Base-by-base conservation (phyloP, 1,140 invertebrate genomes). In the Cotesia glomerata region DNA sequence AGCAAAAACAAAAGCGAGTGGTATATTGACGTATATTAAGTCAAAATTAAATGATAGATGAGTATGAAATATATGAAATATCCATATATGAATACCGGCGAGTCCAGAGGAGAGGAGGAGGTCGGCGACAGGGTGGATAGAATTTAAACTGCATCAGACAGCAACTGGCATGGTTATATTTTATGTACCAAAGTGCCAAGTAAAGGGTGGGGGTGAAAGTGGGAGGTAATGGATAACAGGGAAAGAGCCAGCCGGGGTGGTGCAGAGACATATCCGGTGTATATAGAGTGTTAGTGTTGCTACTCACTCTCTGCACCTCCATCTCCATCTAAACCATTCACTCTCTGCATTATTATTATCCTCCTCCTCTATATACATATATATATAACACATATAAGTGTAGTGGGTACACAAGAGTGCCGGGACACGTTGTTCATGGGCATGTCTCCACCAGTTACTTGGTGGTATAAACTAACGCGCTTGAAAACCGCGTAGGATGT, bases 121-220 rank as follows among this genome's bases (percentile, higher is more conserved):
- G 32, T 39, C 11, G 34, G 49, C 58, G 56, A 11, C 56, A 64
- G 70, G 64, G 70, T 72, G 70, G 65, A 65, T 34, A 59, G 63
- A 72, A 72, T 75, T 75, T 75, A 72, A 75, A 75, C 74, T 75
- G 74, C 70, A 69, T 71, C 59, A 71, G 74, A 75, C 74, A 75
- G 70, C 67, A 66, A 72, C 65, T 56, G 64, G 63, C 63, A 71
- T 39, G 62, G 71, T 72, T 75, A 75, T 75, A 73, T 73, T 75
- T 75, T 75, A 73, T 75, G 71, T 71, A 73, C 74, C 73, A 69
- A 69, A 52, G 59, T 36, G 39, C 39, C 39, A 45, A 45, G 39
- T 45, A 45, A 72, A 70, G 62, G 65, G 63, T 49, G 39, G 45
- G 62, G 35, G 11, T n/a, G 14, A 61, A 7, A 59, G 34, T 26